Percentiles rank a stretch among this genome's conserved stretches.
Conservation (phyloP, 2,113 vertebrate genomes). For the Oxygymnocypris stewartii region DNA sequence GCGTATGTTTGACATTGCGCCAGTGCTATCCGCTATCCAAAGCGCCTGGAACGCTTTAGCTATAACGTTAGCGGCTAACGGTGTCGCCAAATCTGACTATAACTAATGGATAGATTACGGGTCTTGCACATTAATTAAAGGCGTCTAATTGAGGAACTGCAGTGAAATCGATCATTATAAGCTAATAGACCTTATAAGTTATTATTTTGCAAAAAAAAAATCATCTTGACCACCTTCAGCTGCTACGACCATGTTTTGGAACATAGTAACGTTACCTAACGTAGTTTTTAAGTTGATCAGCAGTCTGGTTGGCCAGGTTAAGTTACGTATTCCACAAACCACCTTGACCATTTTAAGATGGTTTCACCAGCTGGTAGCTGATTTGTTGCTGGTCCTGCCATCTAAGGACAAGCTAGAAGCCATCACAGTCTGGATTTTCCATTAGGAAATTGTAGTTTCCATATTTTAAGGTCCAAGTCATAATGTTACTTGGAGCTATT, state of each 20-base stretch:
- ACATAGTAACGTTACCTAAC: not conserved
- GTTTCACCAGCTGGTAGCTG: not conserved
- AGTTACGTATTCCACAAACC: not conserved
- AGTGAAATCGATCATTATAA: not conserved
- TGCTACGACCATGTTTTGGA: not conserved
- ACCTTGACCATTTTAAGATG: not conserved
- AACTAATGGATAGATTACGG: not conserved
- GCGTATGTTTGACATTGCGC: conserved; percentile 22
- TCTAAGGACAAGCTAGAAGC: not conserved
- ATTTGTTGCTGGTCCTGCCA: not conserved
- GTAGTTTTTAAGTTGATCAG: not conserved
- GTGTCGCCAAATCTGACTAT: not conserved
- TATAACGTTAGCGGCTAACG: not conserved
- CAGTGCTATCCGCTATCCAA: not conserved
- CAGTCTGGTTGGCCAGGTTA: not conserved
- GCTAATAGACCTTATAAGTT: no score
- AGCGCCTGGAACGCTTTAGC: conserved; percentile 6
- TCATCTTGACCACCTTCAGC: not conserved
- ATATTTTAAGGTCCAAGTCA: not conserved
- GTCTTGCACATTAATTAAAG: not conserved
- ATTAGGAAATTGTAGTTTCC: not conserved
- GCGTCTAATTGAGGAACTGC: not conserved
- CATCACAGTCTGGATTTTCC: not conserved
- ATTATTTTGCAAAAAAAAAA: not conserved
- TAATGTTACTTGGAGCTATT: not conserved